Evolutionary conservation across 2,797 vertebrate species (phyloP).

Genomic region (Onychomys leucogaster): DNA sequence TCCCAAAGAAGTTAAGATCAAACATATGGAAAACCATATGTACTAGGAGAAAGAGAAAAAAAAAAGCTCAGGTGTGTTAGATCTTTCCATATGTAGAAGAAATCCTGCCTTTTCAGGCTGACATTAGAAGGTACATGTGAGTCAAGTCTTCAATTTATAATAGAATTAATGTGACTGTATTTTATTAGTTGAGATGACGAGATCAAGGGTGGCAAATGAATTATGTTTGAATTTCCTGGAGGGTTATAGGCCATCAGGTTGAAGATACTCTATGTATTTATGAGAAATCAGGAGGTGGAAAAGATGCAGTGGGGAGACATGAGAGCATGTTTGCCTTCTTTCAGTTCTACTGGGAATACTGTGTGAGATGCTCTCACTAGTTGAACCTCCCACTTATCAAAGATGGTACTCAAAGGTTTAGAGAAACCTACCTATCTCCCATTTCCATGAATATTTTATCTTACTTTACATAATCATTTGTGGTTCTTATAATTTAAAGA

Average conservation of each 20-base stretch:
- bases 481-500: slow-evolving; percentile 58
- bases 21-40: slow-evolving; percentile 80
- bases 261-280: background rate
- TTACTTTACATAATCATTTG: slow-evolving; percentile 62
- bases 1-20: slow-evolving; percentile 69
- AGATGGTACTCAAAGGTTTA: background rate
- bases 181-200: slow-evolving; percentile 21
- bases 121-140: background rate
- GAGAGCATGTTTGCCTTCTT: background rate
- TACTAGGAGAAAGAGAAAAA: background rate
- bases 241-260: background rate
- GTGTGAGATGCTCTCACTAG: background rate
- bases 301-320: background rate
- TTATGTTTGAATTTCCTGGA: slow-evolving; percentile 53
- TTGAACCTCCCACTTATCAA: background rate
- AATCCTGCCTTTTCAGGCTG: background rate
- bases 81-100: background rate
- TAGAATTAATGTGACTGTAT: background rate
- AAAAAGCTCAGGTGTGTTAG: slow-evolving; percentile 62
- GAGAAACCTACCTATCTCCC: background rate
- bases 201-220: slow-evolving; percentile 10
- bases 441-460: slow-evolving; percentile 69
- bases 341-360: background rate
- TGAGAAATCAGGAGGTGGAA: background rate
- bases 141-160: background rate